Base-by-base conservation (phyloP, 2,888 invertebrate genomes). In the Mimachlamys varia region DNA sequence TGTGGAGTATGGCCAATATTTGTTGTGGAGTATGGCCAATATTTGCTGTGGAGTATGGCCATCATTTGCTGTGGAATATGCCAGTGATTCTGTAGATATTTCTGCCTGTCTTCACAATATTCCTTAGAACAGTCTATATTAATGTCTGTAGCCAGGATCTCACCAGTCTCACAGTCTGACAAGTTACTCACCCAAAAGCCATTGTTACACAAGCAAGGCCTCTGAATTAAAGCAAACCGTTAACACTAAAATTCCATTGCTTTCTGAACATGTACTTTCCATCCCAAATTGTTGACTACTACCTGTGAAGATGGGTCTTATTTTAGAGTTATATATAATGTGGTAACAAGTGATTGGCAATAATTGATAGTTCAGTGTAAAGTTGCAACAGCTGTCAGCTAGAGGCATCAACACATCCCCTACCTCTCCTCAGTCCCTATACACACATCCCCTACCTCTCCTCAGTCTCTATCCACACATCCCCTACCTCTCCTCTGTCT, bases 301-400 rank as follows among this genome's bases (percentile, higher is more conserved):
- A 33, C 33, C 27, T 27, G 76, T 76, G 27, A 76, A 76, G 33
- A 76, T 76, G 27, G 27, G 76, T 76, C 76, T 76, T 33, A 33
- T 12, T 0, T 27, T 76, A 76, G 76, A 33, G 33, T 76, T 76
- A 76, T 76, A 33, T 76, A 76, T 76, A 33, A 7, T 76, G 76
- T 76, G 33, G 76, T 10, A 76, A 76, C 10, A 33, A 76, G 76
- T 15, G 76, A 76, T 76, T 33, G 33, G 76, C 33, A 76, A 12
- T 33, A 0, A 76, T 33, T 5, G 33, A 76, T 76, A 76, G 19
- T 76, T 76, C 33, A 62, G 0, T 33, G 7, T 27, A 33, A 33
- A 76, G 76, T 76, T 22, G 15, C 13, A 76, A 76, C 76, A 76
- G 76, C 76, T 76, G 76, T 76, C 76, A 76, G 76, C 76, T 33